A percentile compares a stretch with the other conserved stretches of the same genome.
These are phyloP conservation scores for Agonopterix alstromeriana DNA, from an alignment of 2,888 invertebrate genomes.

Conservation along the genomic window DNA sequence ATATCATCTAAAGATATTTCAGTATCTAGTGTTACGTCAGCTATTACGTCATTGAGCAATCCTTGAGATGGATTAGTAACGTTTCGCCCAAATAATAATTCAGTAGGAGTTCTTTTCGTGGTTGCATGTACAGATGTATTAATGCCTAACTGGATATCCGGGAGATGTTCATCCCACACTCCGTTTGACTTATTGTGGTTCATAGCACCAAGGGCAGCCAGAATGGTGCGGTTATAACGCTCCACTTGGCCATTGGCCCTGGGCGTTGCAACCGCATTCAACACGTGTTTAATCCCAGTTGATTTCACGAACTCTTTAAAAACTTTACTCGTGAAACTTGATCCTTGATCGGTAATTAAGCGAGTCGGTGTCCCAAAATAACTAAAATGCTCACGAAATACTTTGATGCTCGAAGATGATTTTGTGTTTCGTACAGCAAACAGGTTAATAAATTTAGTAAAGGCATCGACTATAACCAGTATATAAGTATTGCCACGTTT, in stretches of 20 bases:
- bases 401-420: slow-evolving; percentile 1
- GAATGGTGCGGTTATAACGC: slow-evolving; percentile 5
- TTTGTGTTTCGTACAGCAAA: slow-evolving; percentile 11
- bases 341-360: slow-evolving; percentile 1
- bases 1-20: slow-evolving; percentile 1
- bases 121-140: slow-evolving; percentile 10
- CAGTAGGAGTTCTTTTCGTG: slow-evolving; percentile 12
- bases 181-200: slow-evolving; percentile 3
- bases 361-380: slow-evolving; percentile 3
- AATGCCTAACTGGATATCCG: slow-evolving; percentile 11
- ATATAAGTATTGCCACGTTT: slow-evolving; percentile 8
- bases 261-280: slow-evolving; percentile 12
- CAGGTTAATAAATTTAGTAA: slow-evolving; percentile 12
- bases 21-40: background rate
- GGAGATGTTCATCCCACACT: slow-evolving; percentile 10
- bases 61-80: slow-evolving; percentile 9
- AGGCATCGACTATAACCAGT: slow-evolving; percentile 10
- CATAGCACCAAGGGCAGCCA: slow-evolving; percentile 5
- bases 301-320: background rate
- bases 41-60: slow-evolving; percentile 7
- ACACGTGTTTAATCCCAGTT: slow-evolving; percentile 5
- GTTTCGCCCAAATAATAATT: slow-evolving; percentile 14
- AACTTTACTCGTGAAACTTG: slow-evolving; percentile 1
- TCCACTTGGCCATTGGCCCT: slow-evolving; percentile 9
- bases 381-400: background rate